Percentiles rank a stretch among this genome's conserved stretches.
These are phyloP conservation scores for Platypus cylindrus DNA, from an alignment of 2,888 invertebrate species.

Conservation along the genomic window DNA sequence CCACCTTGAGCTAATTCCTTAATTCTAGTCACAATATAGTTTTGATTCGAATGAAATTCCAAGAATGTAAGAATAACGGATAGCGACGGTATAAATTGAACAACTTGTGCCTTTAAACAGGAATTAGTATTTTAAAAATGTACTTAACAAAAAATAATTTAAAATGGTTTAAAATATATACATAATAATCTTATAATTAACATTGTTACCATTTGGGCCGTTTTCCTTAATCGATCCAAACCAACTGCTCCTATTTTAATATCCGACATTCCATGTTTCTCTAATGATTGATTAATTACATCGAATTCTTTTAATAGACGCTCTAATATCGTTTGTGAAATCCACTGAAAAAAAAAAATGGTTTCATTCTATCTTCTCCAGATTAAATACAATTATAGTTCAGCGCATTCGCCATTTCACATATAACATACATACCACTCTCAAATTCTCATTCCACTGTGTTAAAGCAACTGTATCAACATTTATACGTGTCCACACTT, in stretches of 20 bases:
- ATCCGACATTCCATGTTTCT: conserved; percentile 54
- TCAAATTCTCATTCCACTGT: conserved; percentile 66
- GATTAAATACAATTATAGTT: conserved; percentile 1
- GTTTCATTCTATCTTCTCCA: not conserved
- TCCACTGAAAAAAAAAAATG: conserved; percentile 48
- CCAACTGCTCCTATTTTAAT: conserved; percentile 57
- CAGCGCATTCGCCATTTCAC: not conserved
- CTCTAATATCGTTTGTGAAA: conserved; percentile 69
- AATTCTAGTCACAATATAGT: conserved; percentile 71
- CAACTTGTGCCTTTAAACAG: too few species aligned
- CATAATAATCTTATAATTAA: not conserved
- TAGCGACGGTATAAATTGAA: conserved; percentile 44
- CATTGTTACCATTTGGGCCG: conserved; percentile 42
- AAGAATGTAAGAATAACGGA: conserved; percentile 63
- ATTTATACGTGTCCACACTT: conserved; percentile 49
- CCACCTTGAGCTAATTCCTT: conserved; percentile 69
- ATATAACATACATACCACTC: conserved; percentile 45
- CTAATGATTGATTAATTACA: conserved; percentile 54
- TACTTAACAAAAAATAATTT: not conserved
- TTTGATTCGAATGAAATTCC: conserved; percentile 71
- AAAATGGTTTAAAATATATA: not conserved
- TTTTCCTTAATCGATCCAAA: conserved; percentile 60
- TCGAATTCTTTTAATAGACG: conserved; percentile 64
- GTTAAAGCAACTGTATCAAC: conserved; percentile 56
- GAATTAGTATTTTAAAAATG: conserved; percentile 9